phyloP scores from a whole-genome alignment of 2,113 vertebrate genomes.

The Xyliphius kryptos region DNA sequence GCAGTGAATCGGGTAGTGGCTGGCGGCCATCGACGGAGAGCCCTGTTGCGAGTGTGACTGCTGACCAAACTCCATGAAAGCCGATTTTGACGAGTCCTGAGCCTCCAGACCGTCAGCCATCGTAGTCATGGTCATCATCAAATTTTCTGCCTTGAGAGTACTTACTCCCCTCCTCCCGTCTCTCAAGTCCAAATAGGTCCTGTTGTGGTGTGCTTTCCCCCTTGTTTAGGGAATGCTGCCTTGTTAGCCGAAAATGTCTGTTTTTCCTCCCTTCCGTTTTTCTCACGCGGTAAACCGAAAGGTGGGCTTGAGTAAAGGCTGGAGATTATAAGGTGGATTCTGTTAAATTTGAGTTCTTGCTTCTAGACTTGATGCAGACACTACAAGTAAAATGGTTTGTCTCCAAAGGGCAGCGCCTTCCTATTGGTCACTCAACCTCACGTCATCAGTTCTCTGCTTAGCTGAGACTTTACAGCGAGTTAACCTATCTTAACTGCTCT shows the following conservation, averaged over 20 bases:
- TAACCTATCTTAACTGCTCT: slow-evolving; percentile 81
- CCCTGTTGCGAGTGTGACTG: slow-evolving; percentile 83
- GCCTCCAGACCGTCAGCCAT: slow-evolving; percentile 99
- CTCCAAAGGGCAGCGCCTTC: slow-evolving; percentile 95
- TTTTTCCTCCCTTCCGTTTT: slow-evolving; percentile 55
- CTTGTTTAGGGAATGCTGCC: slow-evolving; percentile 72
- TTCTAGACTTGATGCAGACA: slow-evolving; percentile 87
- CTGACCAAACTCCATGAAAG: slow-evolving; percentile 98
- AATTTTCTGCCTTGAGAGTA: slow-evolving; percentile 93
- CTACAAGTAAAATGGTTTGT: slow-evolving; percentile 95
- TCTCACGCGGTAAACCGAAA: slow-evolving; percentile 68
- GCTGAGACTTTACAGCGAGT: slow-evolving; percentile 78
- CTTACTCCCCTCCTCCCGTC: slow-evolving; percentile 69
- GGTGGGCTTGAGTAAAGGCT: slow-evolving; percentile 77
- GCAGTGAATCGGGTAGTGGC: slow-evolving; percentile 93
- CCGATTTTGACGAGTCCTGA: slow-evolving; percentile 98
- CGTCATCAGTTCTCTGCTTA: slow-evolving; percentile 83
- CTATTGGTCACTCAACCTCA: slow-evolving; percentile 89
- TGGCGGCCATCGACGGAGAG: slow-evolving; percentile 86
- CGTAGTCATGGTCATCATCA: slow-evolving; percentile 99
- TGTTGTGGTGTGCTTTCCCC: slow-evolving; percentile 60
- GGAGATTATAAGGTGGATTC: slow-evolving; percentile 89
- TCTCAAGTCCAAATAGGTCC: slow-evolving; percentile 69
- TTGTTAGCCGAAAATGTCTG: slow-evolving; percentile 69
- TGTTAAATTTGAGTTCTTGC: slow-evolving; percentile 89